Percentiles rank a stretch among this genome's conserved stretches.
phyloP scores from a whole-genome alignment of 1,140 invertebrate genomes.

The Dendrolimus kikuchii region DNA sequence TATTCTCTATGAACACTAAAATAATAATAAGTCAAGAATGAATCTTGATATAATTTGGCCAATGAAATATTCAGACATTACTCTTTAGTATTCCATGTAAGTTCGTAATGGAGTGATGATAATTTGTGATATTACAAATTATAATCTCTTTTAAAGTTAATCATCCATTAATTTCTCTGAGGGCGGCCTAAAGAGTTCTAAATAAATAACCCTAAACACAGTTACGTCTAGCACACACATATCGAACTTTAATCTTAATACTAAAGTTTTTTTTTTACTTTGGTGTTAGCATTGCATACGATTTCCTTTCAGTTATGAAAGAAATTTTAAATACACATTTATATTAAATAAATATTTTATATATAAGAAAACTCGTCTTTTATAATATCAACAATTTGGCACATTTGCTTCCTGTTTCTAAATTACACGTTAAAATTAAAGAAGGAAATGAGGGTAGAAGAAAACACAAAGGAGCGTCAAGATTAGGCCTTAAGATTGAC shows the following conservation, averaged over 20 bases:
- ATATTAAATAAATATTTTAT: conserved; percentile 24
- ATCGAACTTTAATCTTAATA: conserved; percentile 16
- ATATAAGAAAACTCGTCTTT: conserved; percentile 42
- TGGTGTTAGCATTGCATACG: conserved; percentile 45
- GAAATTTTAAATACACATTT: conserved; percentile 17
- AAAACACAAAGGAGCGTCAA: conserved; percentile 1
- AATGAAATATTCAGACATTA: too few relatives aligned
- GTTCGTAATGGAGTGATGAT: too few relatives aligned
- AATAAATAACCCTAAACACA: neutral
- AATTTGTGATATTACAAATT: too few relatives aligned
- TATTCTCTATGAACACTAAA: too few relatives aligned
- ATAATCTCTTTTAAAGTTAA: too few relatives aligned
- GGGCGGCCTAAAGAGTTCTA: too few relatives aligned
- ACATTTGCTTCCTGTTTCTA: conserved; percentile 43
- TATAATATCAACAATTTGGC: conserved; percentile 59
- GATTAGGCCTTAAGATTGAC: neutral
- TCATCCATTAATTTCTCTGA: too few relatives aligned
- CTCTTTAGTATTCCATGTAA: too few relatives aligned
- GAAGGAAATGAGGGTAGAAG: conserved; percentile 10
- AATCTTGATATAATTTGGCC: too few relatives aligned
- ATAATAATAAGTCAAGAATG: too few relatives aligned
- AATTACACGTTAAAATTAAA: conserved; percentile 24
- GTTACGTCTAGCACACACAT: conserved; percentile 2
- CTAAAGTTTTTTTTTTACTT: conserved; percentile 22
- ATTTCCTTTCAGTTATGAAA: too few relatives aligned